Evolutionary conservation across 2,797 vertebrate genomes (phyloP), one percentile per base, ranked within the genome.

Genomic region (Discoglossus pictus): DNA sequence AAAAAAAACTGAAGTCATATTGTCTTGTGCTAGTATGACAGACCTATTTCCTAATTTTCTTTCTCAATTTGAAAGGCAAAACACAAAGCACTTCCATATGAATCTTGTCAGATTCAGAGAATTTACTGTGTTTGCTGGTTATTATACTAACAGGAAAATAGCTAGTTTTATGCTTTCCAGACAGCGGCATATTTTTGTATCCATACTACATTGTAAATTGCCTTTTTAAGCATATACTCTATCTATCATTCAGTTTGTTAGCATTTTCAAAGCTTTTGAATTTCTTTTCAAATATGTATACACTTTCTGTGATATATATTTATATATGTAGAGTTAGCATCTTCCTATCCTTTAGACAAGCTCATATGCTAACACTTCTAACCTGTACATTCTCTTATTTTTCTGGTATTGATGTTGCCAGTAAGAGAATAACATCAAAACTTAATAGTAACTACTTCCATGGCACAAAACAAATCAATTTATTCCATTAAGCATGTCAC

Each of bases 381-480:
- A 31, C 8, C 4, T 31, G 27, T 31, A 31, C 10, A 8, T 50
- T 52, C 25, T 62, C 16, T 64, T 65, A 25, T 48, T 77, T 68
- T 63, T 66, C 6, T 35, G 73, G 78, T 79, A 67, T 78, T 74
- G 83, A 73, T 63, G 62, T 72, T 79, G 44, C 58, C 78, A 44
- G 55, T 55, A 83, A 69, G 44, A 74, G 75, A 80, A 77, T 61
- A 86, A 74, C 83, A 81, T 76, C 74, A 75, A 81, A 82, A 73
- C 62, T 75, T 79, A 80, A 79, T 80, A 80, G 47, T 65, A 82
- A 80, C 54, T 76, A 82, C 60, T 83, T 82, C 62, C 34, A 25
- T 76, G 66, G 53, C 68, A 74, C 70, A 81, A 87, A 85, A 80
- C 72, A 83, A 74, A 86, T 88, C 82, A 82, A 83, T 88, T 68